These are phyloP conservation scores for Cistogaster globosa DNA, from an alignment of 2,888 invertebrate genomes.

Conservation along the genomic window DNA sequence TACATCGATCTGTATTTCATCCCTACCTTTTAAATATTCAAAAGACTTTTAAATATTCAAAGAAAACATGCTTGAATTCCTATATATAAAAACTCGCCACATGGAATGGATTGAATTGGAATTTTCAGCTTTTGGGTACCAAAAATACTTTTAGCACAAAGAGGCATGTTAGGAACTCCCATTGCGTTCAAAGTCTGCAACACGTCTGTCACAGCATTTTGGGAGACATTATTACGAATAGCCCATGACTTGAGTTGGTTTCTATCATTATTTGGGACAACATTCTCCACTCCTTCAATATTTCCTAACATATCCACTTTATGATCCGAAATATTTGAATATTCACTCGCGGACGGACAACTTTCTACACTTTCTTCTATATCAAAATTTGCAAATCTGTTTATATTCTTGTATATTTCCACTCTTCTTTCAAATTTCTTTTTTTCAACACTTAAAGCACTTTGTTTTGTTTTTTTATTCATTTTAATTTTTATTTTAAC, in stretches of 20 bases:
- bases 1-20: constrained; percentile 36
- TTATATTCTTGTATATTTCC: constrained; percentile 3
- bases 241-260: constrained; percentile 26
- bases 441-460: constrained; percentile 4
- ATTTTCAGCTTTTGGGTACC: constrained; percentile 15
- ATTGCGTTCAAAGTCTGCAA: constrained; percentile 25
- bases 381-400: not conserved
- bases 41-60: constrained; percentile 3
- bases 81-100: constrained; percentile 29
- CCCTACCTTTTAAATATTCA: no score
- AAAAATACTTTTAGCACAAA: no score
- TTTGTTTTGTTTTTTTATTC: not conserved
- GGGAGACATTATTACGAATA: constrained; percentile 38
- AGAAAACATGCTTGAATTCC: constrained; percentile 46
- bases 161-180: constrained; percentile 10
- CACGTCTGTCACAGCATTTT: constrained; percentile 13
- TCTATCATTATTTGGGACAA: not conserved
- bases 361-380: constrained; percentile 8
- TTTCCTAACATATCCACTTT: not conserved
- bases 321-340: not conserved
- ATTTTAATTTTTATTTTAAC: no score
- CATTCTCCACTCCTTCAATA: not conserved
- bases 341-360: constrained; percentile 5
- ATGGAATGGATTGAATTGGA: constrained; percentile 15
- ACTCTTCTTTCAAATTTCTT: constrained; percentile 10